These are phyloP conservation scores for Cephus runcator DNA, from an alignment of 2,888 invertebrate genomes.

Conservation along the genomic window DNA sequence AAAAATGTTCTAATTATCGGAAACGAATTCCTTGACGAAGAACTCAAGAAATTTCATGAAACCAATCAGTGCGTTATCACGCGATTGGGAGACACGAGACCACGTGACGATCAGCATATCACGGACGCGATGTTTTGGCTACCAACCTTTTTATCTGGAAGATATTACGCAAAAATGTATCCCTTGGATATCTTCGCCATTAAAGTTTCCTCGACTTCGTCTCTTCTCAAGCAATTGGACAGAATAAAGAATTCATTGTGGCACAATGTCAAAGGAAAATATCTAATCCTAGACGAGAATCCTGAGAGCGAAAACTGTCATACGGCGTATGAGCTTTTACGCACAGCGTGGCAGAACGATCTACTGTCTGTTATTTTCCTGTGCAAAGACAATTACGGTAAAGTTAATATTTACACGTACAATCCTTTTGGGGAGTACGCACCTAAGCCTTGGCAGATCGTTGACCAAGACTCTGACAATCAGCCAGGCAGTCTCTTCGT, in stretches of 20 bases:
- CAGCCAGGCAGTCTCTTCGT: too few species aligned
- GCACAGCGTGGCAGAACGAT: neutral
- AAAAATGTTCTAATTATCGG: too few species aligned
- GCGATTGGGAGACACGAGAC: too few species aligned
- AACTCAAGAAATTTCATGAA: too few species aligned
- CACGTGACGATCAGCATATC: too few species aligned
- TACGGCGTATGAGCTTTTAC: neutral
- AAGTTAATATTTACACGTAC: neutral
- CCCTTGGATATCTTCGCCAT: neutral
- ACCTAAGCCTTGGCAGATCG: neutral
- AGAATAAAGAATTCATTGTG: neutral
- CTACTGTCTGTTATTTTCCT: neutral
- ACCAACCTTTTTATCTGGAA: too few species aligned
- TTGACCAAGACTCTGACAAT: neutral
- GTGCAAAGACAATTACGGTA: neutral
- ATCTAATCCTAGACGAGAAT: neutral
- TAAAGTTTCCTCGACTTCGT: neutral
- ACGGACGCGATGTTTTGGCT: too few species aligned
- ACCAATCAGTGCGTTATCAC: too few species aligned
- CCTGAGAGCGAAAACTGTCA: neutral
- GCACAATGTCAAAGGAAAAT: neutral
- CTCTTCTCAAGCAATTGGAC: neutral
- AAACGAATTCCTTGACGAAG: too few species aligned
- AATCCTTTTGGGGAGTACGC: neutral
- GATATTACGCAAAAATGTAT: too few species aligned